phyloP scores from a whole-genome alignment of 1,140 invertebrate species.

The Glossosoma conforme region DNA sequence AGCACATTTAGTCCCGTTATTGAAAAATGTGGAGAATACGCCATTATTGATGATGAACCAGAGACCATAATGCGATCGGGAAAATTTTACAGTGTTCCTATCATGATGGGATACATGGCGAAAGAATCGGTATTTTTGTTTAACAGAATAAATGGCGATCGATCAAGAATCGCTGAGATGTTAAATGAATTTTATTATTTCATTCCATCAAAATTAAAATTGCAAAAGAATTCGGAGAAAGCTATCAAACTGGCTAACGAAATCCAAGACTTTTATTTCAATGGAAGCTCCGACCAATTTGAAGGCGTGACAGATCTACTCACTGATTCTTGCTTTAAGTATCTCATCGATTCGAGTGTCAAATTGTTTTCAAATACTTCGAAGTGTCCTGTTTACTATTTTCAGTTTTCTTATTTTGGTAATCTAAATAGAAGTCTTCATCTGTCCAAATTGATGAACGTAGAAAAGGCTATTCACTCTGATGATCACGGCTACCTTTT shows the following conservation, averaged over 20 bases:
- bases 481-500: slow-evolving; percentile 23
- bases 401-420: slow-evolving; percentile 18
- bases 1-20: slow-evolving; percentile 13
- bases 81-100: slow-evolving; percentile 5
- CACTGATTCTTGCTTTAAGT: slow-evolving; percentile 12
- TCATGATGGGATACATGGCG: slow-evolving; percentile 12
- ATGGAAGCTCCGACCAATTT: neutral
- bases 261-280: slow-evolving; percentile 16
- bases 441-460: neutral
- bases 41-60: slow-evolving; percentile 11
- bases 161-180: slow-evolving; percentile 6
- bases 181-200: slow-evolving; percentile 17
- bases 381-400: slow-evolving; percentile 13
- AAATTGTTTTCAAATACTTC: slow-evolving; percentile 7
- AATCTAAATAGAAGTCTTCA: slow-evolving; percentile 14
- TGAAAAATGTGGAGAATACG: slow-evolving; percentile 3
- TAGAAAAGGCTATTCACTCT: slow-evolving; percentile 13
- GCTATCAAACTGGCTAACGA: neutral
- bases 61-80: slow-evolving; percentile 6
- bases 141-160: slow-evolving; percentile 8
- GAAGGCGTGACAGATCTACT: slow-evolving; percentile 5
- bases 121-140: slow-evolving; percentile 15
- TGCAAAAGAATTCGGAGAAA: slow-evolving; percentile 1
- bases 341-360: slow-evolving; percentile 4
- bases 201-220: slow-evolving; percentile 9